Base-by-base conservation (phyloP, 2,797 vertebrate species). In the Sebastes trivittatus region DNA sequence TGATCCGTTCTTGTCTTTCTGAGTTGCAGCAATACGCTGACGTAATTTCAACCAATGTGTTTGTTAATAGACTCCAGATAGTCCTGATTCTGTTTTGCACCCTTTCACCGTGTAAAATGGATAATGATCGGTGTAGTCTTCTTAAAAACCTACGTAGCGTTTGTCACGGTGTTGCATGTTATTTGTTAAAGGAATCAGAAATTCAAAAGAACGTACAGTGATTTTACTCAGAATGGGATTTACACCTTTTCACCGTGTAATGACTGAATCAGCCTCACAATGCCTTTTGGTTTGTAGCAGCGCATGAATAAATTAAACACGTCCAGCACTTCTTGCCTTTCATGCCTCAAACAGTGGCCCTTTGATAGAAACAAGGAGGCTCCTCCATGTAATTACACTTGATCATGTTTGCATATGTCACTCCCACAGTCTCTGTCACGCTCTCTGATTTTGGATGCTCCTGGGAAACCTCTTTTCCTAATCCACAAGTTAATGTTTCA, bases 381-480 rank as follows among this genome's bases (percentile, higher is more conserved):
- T 86, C 80, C 88, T 85, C 92, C 91, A 90, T 94, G 90, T 94
- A 93, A 94, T 95, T 94, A 93, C 89, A 92, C 90, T 89, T 95
- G 93, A 95, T 94, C 91, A 87, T 89, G 91, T 94, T 94, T 93
- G 90, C 91, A 88, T 90, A 69, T 92, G 92, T 94, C 91, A 93
- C 92, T 94, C 93, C 91, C 91, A 92, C 93, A 82, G 90, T 81
- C 72, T 82, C 86, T 80, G 89, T 89, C 90, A 92, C 78, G 83
- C 88, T 87, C 87, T 68, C 61, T 78, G 82, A 82, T 88, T 93
- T 81, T 74, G 54, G 81, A 87, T 73, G 90, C 91, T 92, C 75
- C 72, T 85, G 87, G 90, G 91, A 89, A 90, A 82, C 80, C 87
- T 88, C 78, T 36, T 49, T 89, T 89, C 52, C 85, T 93, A 93